Conservation (phyloP, 2,797 vertebrate genomes). For the Pachyuromys duprasi region DNA sequence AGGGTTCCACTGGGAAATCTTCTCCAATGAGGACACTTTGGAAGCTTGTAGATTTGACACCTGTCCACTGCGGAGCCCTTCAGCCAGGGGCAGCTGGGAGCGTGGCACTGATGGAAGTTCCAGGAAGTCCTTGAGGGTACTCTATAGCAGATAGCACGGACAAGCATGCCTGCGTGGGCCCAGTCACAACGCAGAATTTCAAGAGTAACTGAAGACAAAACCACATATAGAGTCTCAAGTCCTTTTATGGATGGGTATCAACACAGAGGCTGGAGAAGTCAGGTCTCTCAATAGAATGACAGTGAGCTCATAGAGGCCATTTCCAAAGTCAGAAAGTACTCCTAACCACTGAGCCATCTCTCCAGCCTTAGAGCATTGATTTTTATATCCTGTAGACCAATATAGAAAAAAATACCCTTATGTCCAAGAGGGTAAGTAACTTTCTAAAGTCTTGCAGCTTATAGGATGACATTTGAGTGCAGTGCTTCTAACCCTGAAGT, state of each 20-base stretch:
- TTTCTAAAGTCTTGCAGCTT: neutral
- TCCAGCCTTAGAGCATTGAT: neutral
- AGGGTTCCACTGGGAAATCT: neutral
- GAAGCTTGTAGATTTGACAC: neutral
- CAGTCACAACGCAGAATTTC: neutral
- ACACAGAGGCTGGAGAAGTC: neutral
- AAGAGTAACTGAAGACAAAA: no score
- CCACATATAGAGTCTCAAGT: neutral
- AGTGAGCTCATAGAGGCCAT: neutral
- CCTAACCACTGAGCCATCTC: no score
- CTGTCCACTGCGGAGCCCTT: neutral
- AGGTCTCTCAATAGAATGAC: neutral
- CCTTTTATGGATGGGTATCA: neutral
- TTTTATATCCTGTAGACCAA: neutral
- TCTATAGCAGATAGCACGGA: neutral
- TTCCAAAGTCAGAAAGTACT: neutral
- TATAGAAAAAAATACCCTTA: conserved; percentile 4
- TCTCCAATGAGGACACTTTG: neutral
- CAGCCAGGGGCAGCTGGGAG: neutral
- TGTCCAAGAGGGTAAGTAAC: neutral
- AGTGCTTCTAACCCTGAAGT: neutral
- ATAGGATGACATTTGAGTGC: neutral
- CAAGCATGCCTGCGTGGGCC: neutral
- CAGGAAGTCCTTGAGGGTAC: neutral
- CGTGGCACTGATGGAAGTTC: neutral